phyloP scores from a whole-genome alignment of 2,113 vertebrate genomes.

The Cyanoderma ruficeps region DNA sequence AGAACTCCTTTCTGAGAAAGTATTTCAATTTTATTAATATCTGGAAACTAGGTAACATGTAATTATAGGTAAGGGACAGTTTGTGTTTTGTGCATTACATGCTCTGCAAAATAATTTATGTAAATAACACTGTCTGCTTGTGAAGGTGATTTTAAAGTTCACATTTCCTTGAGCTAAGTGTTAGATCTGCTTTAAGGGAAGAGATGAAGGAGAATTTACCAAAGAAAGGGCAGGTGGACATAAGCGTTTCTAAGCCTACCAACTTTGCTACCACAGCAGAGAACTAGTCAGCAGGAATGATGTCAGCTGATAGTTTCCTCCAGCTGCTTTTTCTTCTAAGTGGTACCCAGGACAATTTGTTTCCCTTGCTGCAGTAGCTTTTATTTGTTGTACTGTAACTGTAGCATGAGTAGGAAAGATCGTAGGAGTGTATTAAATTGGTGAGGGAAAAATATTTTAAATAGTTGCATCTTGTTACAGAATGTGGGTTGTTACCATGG shows the following conservation, averaged over 20 bases:
- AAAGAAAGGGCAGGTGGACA: neutral
- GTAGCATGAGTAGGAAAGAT: neutral
- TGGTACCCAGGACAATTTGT: neutral
- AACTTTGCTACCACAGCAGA: neutral
- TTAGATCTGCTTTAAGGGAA: neutral
- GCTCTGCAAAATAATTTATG: neutral
- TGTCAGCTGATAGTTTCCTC: neutral
- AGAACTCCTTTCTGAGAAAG: neutral
- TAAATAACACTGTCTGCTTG: neutral
- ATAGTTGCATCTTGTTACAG: constrained; percentile 33
- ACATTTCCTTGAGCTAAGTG: neutral
- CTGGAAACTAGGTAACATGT: neutral
- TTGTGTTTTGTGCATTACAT: neutral
- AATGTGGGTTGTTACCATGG: constrained; percentile 28
- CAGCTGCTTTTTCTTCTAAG: neutral
- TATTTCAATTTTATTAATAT: neutral
- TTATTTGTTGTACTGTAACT: neutral
- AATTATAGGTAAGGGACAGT: neutral
- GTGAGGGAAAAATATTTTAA: constrained; percentile 51
- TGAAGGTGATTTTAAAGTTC: neutral
- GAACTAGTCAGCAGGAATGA: neutral
- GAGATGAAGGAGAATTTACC: neutral
- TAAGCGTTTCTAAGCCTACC: neutral
- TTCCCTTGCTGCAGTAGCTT: neutral
- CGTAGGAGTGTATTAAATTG: constrained; percentile 30